phyloP scores from a whole-genome alignment of 2,113 vertebrate genomes.

The Eonycteris spelaea region DNA sequence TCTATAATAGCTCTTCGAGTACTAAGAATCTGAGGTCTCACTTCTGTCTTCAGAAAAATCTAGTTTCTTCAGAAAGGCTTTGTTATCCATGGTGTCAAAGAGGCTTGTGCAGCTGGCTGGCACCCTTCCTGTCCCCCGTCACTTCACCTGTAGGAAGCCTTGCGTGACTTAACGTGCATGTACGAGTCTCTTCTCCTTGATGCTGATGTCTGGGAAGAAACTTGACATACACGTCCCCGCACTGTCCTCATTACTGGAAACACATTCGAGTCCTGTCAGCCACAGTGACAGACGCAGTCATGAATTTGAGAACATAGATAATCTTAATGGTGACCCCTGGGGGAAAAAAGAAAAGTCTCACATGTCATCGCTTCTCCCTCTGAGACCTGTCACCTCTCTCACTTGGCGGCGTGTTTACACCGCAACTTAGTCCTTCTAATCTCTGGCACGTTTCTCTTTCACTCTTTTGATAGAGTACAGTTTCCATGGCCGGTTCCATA shows the following conservation, averaged over 20 bases:
- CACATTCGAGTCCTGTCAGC: background rate
- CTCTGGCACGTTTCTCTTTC: background rate
- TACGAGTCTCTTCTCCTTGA: background rate
- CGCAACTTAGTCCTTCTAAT: background rate
- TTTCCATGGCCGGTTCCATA: background rate
- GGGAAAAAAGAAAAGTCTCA: background rate
- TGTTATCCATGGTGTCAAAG: background rate
- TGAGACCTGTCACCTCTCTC: background rate
- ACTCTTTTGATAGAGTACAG: background rate
- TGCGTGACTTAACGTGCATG: background rate
- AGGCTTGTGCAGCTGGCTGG: background rate
- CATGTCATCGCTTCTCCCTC: background rate
- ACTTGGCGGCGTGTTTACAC: background rate
- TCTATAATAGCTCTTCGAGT: background rate
- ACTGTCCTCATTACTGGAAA: background rate
- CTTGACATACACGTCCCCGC: background rate
- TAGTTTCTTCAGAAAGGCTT: background rate
- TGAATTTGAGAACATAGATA: background rate
- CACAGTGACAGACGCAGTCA: background rate
- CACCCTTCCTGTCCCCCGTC: background rate
- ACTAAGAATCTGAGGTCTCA: background rate
- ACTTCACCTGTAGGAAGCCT: background rate
- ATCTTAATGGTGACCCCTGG: background rate
- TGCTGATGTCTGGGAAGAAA: background rate
- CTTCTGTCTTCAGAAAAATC: background rate